Evolutionary conservation across 2,797 vertebrate genomes (phyloP).

Genomic region (Chloroceryle inda): DNA sequence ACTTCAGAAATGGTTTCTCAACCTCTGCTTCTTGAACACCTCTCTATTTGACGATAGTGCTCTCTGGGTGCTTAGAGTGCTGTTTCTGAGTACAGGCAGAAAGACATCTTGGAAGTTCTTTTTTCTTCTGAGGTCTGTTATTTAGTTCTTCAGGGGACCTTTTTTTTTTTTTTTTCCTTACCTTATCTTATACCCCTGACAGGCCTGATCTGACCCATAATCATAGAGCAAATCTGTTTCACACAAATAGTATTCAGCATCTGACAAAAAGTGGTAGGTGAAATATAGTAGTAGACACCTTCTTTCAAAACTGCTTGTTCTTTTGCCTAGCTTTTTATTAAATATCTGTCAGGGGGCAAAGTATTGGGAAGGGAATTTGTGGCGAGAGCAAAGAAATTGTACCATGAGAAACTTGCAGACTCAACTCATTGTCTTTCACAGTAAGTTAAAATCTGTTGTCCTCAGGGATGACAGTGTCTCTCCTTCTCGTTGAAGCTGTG

Average conservation of each 20-base stretch:
- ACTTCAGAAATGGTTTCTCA: not conserved
- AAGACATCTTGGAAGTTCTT: not conserved
- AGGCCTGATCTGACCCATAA: not conserved
- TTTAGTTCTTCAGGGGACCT: accelerated
- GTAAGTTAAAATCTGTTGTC: not conserved
- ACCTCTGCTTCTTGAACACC: not conserved
- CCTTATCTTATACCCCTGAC: not conserved
- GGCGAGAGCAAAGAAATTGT: not conserved
- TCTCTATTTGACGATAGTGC: not conserved
- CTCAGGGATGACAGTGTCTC: not conserved
- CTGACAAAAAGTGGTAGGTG: not conserved
- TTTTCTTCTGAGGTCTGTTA: not conserved
- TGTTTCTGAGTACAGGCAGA: not conserved
- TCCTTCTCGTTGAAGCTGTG: not conserved
- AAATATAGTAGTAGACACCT: not conserved
- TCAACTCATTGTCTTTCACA: not conserved
- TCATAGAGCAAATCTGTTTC: not conserved
- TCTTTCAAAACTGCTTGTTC: not conserved
- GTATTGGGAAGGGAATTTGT: not conserved
- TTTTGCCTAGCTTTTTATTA: not conserved
- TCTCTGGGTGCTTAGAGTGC: not conserved
- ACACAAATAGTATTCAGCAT: not conserved
- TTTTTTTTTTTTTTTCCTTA: not conserved
- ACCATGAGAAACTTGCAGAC: not conserved
- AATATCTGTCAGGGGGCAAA: not conserved